phyloP scores from a whole-genome alignment of 2,888 invertebrate genomes.

The Lasioglossum figueresi region DNA sequence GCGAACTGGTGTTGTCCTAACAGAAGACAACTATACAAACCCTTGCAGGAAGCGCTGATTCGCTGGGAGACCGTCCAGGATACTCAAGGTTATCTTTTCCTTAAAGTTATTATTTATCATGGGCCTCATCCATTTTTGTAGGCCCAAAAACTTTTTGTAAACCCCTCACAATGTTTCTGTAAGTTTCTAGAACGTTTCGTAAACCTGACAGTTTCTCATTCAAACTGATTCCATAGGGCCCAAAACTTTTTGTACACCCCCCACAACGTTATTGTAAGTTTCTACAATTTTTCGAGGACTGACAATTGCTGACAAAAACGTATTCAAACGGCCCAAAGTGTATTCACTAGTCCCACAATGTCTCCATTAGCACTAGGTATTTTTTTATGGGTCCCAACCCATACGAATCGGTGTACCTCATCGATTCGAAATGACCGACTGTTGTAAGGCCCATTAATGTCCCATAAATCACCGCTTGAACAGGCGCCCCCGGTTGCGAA shows the following conservation, averaged over 20 bases:
- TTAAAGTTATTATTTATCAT: neutral
- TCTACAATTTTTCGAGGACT: too few relatives aligned
- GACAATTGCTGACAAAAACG: too few relatives aligned
- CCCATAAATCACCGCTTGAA: slow-evolving; percentile 22
- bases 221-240: too few relatives aligned
- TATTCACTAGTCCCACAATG: neutral
- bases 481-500: slow-evolving; percentile 70
- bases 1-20: slow-evolving; percentile 58
- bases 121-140: neutral
- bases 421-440: neutral
- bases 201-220: too few relatives aligned
- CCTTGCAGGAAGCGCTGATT: slow-evolving; percentile 66
- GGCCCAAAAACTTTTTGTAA: neutral
- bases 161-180: neutral
- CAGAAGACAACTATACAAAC: slow-evolving; percentile 66
- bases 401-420: too few relatives aligned
- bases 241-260: neutral
- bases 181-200: too few relatives aligned
- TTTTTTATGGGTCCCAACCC: neutral
- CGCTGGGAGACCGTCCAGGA: slow-evolving; percentile 72
- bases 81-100: slow-evolving; percentile 62
- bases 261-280: too few relatives aligned
- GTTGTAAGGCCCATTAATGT: neutral
- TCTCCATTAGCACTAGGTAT: neutral
- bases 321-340: too few relatives aligned